A percentile compares a stretch with the other conserved stretches of the same genome.
Conservation (phyloP, 2,888 invertebrate genomes). For the Halictus quadricinctus region DNA sequence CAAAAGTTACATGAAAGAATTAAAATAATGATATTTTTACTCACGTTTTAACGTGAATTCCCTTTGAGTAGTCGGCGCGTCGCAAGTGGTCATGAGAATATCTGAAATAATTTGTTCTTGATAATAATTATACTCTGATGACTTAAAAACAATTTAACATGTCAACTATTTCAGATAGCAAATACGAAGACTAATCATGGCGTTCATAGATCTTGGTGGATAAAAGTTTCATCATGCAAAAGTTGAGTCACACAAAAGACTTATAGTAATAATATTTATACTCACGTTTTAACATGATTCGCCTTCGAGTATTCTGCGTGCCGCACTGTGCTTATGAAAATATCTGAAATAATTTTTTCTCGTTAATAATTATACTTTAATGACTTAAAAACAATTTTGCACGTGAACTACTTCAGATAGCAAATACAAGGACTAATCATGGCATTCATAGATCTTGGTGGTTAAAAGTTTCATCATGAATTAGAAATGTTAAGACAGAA, state of each 20-base stretch:
- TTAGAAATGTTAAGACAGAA: not conserved
- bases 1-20: not conserved
- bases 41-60: not conserved
- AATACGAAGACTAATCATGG: slow-evolving; percentile 55
- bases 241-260: not conserved
- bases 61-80: not conserved
- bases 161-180: slow-evolving; percentile 52
- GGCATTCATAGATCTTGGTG: slow-evolving; percentile 83
- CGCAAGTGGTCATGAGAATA: not conserved
- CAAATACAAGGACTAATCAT: slow-evolving; percentile 58
- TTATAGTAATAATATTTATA: not conserved
- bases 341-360: slow-evolving; percentile 22
- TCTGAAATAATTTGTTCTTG: slow-evolving; percentile 21
- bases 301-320: not conserved
- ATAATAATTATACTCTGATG: not conserved
- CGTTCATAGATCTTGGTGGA: slow-evolving; percentile 83
- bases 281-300: not conserved
- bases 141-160: not conserved
- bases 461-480: slow-evolving; percentile 55
- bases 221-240: slow-evolving; percentile 40
- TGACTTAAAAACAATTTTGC: not conserved
- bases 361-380: slow-evolving; percentile 3
- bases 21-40: not conserved
- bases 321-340: not conserved
- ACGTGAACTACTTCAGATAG: slow-evolving; percentile 44